Evolutionary conservation across 2,888 invertebrate genomes (phyloP), one percentile per base, ranked within the genome.

Genomic region (Scaptomyza tumidula): DNA sequence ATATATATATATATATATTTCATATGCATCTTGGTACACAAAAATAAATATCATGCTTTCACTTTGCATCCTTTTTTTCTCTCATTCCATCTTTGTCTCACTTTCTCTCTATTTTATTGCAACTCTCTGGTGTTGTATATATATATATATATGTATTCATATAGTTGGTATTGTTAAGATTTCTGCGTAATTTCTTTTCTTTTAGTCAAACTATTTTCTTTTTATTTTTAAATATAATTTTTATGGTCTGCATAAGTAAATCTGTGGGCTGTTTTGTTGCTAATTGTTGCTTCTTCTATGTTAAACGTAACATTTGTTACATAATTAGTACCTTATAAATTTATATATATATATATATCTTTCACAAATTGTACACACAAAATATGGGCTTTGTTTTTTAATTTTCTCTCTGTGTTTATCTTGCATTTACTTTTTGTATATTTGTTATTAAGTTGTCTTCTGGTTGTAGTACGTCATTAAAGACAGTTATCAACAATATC

Each of bases 191-290:
- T 24, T 24, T 24, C 1, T 24, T 24, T 24, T 5, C 52, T 49
- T 31, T 33, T 52, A 37, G 19, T 50, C 35, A 24, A 49, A 10
- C 3, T 44, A n/a, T 2, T 2, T 19, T 3, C 7, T 16, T 41
- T 9, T 16, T 3, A 24, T 0, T n/a, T 37, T 37, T 37, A n/a
- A 44, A 44, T 60, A 45, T 62, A 60, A 49, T 75, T 75, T 75
- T 75, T 43, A 54, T 59, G 71, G 59, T 75, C 66, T 76, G 66
- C 61, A 63, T 71, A 63, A 62, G 63, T 75, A 66, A 50, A 74
- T 80, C 84, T 86, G 82, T 82, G 86, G 82, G 86, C 75, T 82
- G 78, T 69, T 84, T 72, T 62, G 35, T 52, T 57, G 50, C 49
- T 63, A 16, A 58, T 60, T 63, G 43, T 59, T 63, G 33, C 49